Conservation (phyloP, 2,113 vertebrate species). For the Romanogobio albipinnatus region DNA sequence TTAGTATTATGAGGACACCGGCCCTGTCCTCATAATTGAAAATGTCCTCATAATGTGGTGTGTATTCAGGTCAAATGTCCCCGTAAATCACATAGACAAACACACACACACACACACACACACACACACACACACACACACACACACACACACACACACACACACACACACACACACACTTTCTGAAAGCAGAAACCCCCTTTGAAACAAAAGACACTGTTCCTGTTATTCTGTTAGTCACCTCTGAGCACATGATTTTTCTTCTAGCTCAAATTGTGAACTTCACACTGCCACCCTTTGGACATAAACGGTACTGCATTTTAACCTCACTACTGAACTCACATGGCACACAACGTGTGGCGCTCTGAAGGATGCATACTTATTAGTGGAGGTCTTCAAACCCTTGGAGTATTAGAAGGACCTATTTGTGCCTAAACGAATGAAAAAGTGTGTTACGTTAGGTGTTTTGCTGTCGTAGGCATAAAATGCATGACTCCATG, state of each 20-base stretch:
- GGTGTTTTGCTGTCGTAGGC: neutral
- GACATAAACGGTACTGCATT: constrained; percentile 34
- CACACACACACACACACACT: neutral
- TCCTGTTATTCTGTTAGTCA: neutral
- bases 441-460: neutral
- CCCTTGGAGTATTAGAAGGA: constrained; percentile 1
- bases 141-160: neutral
- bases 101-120: too few relatives aligned
- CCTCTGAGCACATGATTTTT: neutral
- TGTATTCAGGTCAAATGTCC: too few relatives aligned
- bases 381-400: neutral
- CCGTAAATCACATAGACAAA: too few relatives aligned
- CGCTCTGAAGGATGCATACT: neutral
- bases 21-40: too few relatives aligned
- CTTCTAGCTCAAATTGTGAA: constrained; percentile 13
- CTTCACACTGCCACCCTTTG: constrained; percentile 60
- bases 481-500: neutral
- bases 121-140: too few relatives aligned
- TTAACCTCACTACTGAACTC: constrained; percentile 24
- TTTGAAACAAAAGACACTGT: neutral
- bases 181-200: neutral
- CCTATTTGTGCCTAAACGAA: neutral
- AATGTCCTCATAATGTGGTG: too few relatives aligned
- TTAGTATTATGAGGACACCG: too few relatives aligned
- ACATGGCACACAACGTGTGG: constrained; percentile 37